Evolutionary conservation across 2,113 vertebrate species (phyloP), one percentile per base, ranked within the genome.

Genomic region (Xenus cinereus): DNA sequence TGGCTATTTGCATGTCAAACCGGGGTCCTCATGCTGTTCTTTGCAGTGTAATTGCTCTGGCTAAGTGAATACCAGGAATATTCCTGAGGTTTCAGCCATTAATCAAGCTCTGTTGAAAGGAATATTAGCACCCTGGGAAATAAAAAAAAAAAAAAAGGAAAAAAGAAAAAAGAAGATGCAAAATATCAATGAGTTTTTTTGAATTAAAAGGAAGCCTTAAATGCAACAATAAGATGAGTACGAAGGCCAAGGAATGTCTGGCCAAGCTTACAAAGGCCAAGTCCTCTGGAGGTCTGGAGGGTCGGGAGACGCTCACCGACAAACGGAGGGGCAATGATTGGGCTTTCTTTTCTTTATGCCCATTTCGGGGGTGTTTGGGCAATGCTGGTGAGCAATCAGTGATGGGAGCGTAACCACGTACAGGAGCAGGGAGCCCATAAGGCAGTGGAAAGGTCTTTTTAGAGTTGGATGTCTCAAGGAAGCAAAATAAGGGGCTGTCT

Each of bases 31-130:
- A 95, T 84, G 96, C 96, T 97, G 95, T 89, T 94, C 93, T 96
- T 97, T 95, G 95, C 76, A 93, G 81, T 94, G 88, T 97, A 97
- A 97, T 97, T 97, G 93, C 88, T 97, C 92, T 86, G 95, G 51
- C 81, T 97, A 98, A 98, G 96, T 96, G 96, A 98, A 97, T 97
- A 97, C 77, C 92, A 97, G 87, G 80, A 97, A 95, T 96, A 91
- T 94, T 97, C 96, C 91, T 94, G 87, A 95, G 94, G 89, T 96
- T 95, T 87, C 62, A 78, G 62, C 54, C 95, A 93, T 96, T 95
- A 89, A 97, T 97, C 95, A 95, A 79, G 89, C 71, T 60, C 57
- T 91, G 88, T 71, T 95, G 95, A 94, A 97, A 96, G 94, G 93
- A 96, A 89, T 97, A 97, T 91, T 95, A 97, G 89, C 84, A 89